phyloP scores from a whole-genome alignment of 92 coral and sea anemone genomes.

The Nematostella vectensis region DNA sequence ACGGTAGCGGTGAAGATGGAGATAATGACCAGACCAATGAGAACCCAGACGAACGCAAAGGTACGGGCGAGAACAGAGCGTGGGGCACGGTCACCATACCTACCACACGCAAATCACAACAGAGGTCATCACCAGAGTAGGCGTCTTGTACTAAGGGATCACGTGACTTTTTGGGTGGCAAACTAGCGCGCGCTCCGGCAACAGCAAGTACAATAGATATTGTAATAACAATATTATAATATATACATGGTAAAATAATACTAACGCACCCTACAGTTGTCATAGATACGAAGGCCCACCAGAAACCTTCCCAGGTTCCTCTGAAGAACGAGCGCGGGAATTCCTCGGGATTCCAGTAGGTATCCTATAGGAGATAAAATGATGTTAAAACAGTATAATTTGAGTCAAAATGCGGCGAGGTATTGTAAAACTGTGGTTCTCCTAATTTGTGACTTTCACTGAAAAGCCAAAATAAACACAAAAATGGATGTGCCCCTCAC shows the following conservation, averaged over 20 bases:
- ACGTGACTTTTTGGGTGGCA: too few species aligned
- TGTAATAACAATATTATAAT: too few species aligned
- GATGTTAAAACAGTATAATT: background rate
- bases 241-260: too few species aligned
- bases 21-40: constrained; percentile 97
- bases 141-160: too few species aligned
- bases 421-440: too few species aligned
- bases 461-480: too few species aligned
- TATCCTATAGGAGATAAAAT: constrained; percentile 48
- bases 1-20: constrained; percentile 99
- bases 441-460: too few species aligned
- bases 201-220: too few species aligned
- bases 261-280: constrained; percentile 94
- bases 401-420: too few species aligned
- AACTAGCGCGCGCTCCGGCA: too few species aligned
- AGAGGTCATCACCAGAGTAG: too few species aligned
- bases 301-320: constrained; percentile 99
- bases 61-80: constrained; percentile 97
- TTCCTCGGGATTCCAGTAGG: constrained; percentile 99
- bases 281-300: constrained; percentile 99
- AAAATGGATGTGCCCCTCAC: too few species aligned
- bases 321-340: constrained; percentile 98
- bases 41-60: constrained; percentile 95
- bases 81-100: constrained; percentile 98
- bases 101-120: constrained; percentile 26